Conservation (phyloP, 2,113 vertebrate genomes). For the Podarcis raffonei region DNA sequence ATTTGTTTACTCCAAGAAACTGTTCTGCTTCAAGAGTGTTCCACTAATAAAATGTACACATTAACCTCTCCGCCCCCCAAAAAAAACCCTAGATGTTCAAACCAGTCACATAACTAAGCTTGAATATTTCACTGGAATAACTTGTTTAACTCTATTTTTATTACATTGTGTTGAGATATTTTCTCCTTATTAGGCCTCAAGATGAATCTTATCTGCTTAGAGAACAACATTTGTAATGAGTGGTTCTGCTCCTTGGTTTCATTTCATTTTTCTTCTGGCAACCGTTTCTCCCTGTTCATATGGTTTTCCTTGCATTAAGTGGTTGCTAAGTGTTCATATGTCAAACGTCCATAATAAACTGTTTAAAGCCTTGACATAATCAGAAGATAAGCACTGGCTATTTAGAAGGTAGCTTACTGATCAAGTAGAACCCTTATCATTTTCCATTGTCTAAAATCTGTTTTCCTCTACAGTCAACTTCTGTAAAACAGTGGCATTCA, state of each 20-base stretch:
- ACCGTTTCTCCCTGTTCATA: slow-evolving; percentile 19
- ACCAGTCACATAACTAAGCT: neutral
- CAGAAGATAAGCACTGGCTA: neutral
- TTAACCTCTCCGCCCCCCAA: slow-evolving; percentile 4
- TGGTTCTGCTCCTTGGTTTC: slow-evolving; percentile 38
- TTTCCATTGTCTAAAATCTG: neutral
- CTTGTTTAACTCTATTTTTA: slow-evolving; percentile 41
- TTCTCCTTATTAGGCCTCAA: slow-evolving; percentile 49
- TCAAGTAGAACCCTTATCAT: neutral
- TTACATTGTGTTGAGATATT: slow-evolving; percentile 53
- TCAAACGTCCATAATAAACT: neutral
- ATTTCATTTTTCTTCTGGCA: slow-evolving; percentile 44
- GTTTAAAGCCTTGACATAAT: neutral
- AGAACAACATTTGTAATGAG: slow-evolving; percentile 40
- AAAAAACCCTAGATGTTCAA: slow-evolving; percentile 44
- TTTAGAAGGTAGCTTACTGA: neutral
- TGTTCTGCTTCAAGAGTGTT: slow-evolving; percentile 33
- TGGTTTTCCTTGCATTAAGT: neutral
- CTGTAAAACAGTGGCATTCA: neutral
- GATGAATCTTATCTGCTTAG: slow-evolving; percentile 37
- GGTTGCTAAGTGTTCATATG: neutral
- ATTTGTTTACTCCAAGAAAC: slow-evolving; percentile 23
- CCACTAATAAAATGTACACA: slow-evolving; percentile 44
- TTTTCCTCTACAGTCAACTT: neutral
- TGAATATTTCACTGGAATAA: slow-evolving; percentile 50